These are phyloP conservation scores for Holothuria leucospilota DNA, from an alignment of 53 echinoderm and acorn worm genomes.

Conservation along the genomic window DNA sequence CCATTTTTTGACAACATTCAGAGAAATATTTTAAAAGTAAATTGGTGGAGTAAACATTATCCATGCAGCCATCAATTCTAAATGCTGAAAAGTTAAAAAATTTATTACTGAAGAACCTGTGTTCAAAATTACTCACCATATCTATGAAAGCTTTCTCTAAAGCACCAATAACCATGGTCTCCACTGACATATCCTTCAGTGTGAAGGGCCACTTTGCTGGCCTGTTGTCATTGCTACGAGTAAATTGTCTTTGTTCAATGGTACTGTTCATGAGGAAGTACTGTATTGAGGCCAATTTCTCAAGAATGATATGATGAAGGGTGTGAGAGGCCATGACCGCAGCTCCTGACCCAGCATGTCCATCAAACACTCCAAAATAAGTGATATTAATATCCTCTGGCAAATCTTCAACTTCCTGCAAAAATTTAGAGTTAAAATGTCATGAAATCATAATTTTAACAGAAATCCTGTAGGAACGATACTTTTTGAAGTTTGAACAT, in stretches of 20 bases:
- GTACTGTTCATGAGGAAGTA: slow-evolving; percentile 88
- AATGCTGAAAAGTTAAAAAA: no score
- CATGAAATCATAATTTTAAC: not conserved
- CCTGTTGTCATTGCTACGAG: slow-evolving; percentile 74
- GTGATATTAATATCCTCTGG: slow-evolving; percentile 75
- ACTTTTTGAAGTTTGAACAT: not conserved
- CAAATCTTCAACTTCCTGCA: slow-evolving; percentile 78
- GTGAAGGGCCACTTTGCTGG: slow-evolving; percentile 92
- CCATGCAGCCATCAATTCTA: no score
- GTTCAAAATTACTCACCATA: slow-evolving; percentile 75
- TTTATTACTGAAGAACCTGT: no score
- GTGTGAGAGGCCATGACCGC: slow-evolving; percentile 85
- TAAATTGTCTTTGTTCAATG: slow-evolving; percentile 75
- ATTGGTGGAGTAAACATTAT: no score
- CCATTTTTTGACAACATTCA: no score
- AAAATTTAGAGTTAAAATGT: not conserved
- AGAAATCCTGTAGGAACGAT: not conserved
- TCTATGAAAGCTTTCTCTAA: slow-evolving; percentile 91
- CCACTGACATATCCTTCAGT: slow-evolving; percentile 84
- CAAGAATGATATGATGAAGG: slow-evolving; percentile 82
- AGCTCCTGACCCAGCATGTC: slow-evolving; percentile 95
- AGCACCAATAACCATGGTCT: slow-evolving; percentile 89
- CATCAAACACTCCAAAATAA: slow-evolving; percentile 96
- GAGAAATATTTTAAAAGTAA: no score
- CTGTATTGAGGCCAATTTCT: slow-evolving; percentile 82